Percentiles rank a stretch among this genome's conserved stretches.
Conservation (phyloP, 1,140 invertebrate genomes). For the Achatina immaculata region DNA sequence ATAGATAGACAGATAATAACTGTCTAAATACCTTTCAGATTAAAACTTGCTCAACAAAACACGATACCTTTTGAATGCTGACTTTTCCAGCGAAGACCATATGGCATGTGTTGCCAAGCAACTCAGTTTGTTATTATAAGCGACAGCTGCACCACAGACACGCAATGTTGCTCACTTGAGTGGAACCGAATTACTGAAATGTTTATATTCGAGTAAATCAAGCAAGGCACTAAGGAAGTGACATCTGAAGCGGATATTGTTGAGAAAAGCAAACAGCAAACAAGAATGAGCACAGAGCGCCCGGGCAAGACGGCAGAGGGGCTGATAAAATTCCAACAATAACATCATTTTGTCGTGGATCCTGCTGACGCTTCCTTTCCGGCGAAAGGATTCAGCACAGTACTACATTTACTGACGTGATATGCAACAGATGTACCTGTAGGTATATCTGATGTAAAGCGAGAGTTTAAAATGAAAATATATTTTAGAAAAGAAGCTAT, state of each 20-base stretch:
- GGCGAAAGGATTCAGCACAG: too few relatives aligned
- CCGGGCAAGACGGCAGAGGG: neutral
- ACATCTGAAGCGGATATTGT: neutral
- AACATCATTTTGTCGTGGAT: too few relatives aligned
- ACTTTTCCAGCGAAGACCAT: neutral
- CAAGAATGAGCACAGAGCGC: neutral
- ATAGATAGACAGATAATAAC: neutral
- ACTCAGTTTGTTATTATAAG: neutral
- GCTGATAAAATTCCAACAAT: neutral
- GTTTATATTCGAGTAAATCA: neutral
- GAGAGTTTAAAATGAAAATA: too few relatives aligned
- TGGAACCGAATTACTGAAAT: constrained; percentile 8
- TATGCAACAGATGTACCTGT: too few relatives aligned
- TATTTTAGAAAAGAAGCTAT: too few relatives aligned
- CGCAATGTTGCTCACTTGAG: constrained; percentile 2
- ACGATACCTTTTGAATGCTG: neutral
- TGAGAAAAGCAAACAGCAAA: neutral
- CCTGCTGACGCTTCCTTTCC: too few relatives aligned
- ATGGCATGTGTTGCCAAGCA: neutral
- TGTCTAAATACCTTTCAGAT: too few relatives aligned
- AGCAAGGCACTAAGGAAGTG: neutral
- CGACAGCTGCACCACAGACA: neutral
- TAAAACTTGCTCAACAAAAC: too few relatives aligned
- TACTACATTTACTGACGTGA: too few relatives aligned
- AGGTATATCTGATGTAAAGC: too few relatives aligned